Percentiles rank a stretch among this genome's conserved stretches.
Evolutionary conservation across 2,113 vertebrate genomes (phyloP).

Genomic region (Brachyhypopomus occidentalis): DNA sequence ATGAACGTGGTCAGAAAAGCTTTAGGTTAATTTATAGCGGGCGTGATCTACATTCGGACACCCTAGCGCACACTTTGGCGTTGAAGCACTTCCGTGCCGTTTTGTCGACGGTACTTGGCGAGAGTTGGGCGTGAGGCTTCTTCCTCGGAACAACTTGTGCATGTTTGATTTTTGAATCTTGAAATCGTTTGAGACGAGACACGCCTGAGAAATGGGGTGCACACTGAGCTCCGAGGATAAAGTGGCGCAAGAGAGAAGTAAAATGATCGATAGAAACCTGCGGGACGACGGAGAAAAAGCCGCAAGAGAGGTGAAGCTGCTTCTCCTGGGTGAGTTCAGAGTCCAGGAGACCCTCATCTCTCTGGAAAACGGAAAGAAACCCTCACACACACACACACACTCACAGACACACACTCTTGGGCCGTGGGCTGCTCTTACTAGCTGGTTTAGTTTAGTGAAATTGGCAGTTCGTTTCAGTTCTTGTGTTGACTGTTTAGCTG

Average conservation of each 20-base stretch:
- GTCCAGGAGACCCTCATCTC: no score
- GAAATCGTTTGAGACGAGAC: conserved; percentile 34
- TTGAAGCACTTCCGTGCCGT: neutral
- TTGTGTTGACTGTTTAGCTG: neutral
- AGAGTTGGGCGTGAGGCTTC: conserved; percentile 37
- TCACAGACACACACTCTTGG: no score
- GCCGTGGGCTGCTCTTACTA: no score
- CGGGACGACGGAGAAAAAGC: conserved; percentile 96
- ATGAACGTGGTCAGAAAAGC: neutral
- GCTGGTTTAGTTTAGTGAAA: neutral
- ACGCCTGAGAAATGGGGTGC: conserved; percentile 84
- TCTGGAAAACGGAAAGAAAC: no score
- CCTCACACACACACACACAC: no score
- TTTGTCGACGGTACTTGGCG: neutral
- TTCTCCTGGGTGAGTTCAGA: conserved; percentile 86
- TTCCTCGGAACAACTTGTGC: conserved; percentile 5
- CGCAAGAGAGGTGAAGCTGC: conserved; percentile 93
- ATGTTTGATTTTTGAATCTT: conserved; percentile 49
- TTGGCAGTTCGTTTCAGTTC: no score
- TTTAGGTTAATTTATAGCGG: neutral
- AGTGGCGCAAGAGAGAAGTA: conserved; percentile 93
- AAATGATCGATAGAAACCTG: conserved; percentile 96
- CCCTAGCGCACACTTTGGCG: neutral
- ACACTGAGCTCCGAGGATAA: conserved; percentile 96
- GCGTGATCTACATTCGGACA: neutral